Conservation (phyloP, 2,888 invertebrate genomes). For the Venusia cambrica region DNA sequence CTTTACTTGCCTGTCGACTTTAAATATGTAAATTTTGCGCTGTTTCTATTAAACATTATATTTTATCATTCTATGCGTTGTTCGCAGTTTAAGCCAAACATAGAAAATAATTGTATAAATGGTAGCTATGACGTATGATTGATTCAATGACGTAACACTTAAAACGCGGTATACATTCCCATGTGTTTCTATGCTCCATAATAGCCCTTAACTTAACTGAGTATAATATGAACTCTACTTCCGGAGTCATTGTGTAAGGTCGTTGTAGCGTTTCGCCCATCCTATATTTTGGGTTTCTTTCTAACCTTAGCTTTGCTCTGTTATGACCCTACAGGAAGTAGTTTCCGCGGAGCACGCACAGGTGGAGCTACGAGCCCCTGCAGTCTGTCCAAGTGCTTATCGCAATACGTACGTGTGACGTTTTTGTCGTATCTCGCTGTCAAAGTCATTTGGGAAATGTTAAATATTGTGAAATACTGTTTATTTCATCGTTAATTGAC, state of each 20-base stretch:
- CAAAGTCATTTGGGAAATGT: constrained; percentile 60
- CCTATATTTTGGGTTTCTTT: constrained; percentile 60
- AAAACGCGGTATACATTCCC: constrained; percentile 34
- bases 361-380: constrained; percentile 66
- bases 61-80: too few relatives aligned
- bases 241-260: constrained; percentile 59
- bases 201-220: constrained; percentile 47
- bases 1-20: not conserved
- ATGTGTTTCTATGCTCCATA: constrained; percentile 38
- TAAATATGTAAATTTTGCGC: too few relatives aligned
- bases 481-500: constrained; percentile 41
- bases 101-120: too few relatives aligned
- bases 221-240: constrained; percentile 50
- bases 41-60: too few relatives aligned
- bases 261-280: constrained; percentile 69
- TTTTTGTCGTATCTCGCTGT: constrained; percentile 62
- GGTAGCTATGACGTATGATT: too few relatives aligned
- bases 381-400: constrained; percentile 49
- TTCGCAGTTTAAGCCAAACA: too few relatives aligned
- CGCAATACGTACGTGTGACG: constrained; percentile 56
- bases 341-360: constrained; percentile 52
- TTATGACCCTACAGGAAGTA: constrained; percentile 58
- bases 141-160: constrained; percentile 6
- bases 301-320: constrained; percentile 45
- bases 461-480: constrained; percentile 49